Percentiles rank a stretch among this genome's conserved stretches.
phyloP scores from a whole-genome alignment of 2,797 vertebrate species.

The Brachyalestes nurse region DNA sequence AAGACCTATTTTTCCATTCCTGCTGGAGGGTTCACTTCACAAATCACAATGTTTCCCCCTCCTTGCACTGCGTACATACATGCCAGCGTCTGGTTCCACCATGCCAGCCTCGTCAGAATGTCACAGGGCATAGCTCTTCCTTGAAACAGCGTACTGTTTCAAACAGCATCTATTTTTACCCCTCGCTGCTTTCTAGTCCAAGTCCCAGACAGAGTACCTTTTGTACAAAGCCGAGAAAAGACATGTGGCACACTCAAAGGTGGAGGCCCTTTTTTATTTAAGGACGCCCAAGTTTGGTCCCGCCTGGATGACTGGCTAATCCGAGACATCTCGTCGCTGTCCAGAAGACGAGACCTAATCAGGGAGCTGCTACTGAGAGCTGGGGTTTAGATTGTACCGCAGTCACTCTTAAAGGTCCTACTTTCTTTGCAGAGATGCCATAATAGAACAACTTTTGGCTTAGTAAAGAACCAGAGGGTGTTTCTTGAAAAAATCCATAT shows the following conservation, averaged over 20 bases:
- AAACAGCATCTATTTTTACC: slow-evolving; percentile 81
- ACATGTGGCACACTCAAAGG: slow-evolving; percentile 71
- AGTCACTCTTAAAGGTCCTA: background rate
- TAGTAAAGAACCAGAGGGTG: background rate
- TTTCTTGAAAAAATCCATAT: no score
- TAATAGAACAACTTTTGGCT: background rate
- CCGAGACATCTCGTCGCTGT: slow-evolving; percentile 60
- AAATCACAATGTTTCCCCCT: slow-evolving; percentile 41
- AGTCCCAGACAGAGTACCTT: slow-evolving; percentile 80
- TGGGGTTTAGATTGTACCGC: no score
- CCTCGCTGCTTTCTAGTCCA: slow-evolving; percentile 76
- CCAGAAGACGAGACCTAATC: slow-evolving; percentile 63
- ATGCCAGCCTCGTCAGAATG: slow-evolving; percentile 48
- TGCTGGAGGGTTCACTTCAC: slow-evolving; percentile 37
- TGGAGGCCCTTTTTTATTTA: slow-evolving; percentile 65
- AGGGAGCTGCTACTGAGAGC: background rate
- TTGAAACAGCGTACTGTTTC: slow-evolving; percentile 75
- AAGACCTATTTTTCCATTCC: slow-evolving; percentile 36
- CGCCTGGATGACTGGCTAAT: slow-evolving; percentile 65
- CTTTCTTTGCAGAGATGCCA: background rate
- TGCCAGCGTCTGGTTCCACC: slow-evolving; percentile 41
- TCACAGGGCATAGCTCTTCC: slow-evolving; percentile 72
- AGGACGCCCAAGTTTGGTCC: slow-evolving; percentile 60
- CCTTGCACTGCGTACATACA: slow-evolving; percentile 22
- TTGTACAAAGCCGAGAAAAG: slow-evolving; percentile 75